Conservation (phyloP, 2,888 invertebrate species). For the Tipula helvola region DNA sequence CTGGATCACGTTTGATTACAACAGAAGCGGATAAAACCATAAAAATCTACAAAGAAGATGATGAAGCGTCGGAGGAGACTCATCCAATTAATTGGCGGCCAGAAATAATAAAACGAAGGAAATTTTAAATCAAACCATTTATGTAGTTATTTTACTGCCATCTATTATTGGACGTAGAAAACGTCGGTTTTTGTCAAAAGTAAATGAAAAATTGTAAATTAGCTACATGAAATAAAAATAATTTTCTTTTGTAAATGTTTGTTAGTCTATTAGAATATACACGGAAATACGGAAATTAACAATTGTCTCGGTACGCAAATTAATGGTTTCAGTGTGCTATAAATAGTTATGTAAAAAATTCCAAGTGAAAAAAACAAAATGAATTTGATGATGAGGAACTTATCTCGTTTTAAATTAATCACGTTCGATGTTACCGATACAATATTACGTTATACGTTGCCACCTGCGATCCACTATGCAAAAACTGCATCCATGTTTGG, state of each 20-base stretch:
- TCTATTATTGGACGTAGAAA: neutral
- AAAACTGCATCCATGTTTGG: slow-evolving; percentile 55
- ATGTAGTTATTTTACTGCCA: neutral
- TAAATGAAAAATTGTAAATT: neutral
- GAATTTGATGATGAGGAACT: slow-evolving; percentile 20
- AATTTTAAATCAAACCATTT: slow-evolving; percentile 51
- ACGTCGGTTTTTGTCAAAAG: neutral
- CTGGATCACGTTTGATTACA: slow-evolving; percentile 88
- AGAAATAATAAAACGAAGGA: slow-evolving; percentile 83
- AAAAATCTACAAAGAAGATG: slow-evolving; percentile 97
- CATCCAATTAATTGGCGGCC: slow-evolving; percentile 98
- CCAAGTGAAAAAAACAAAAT: neutral
- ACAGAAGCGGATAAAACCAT: slow-evolving; percentile 99
- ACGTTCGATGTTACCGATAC: slow-evolving; percentile 89
- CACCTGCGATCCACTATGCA: slow-evolving; percentile 59
- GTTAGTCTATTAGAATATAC: neutral
- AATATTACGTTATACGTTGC: slow-evolving; percentile 51
- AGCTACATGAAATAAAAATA: neutral
- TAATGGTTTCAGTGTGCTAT: neutral
- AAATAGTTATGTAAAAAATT: neutral
- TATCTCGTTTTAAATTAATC: slow-evolving; percentile 39
- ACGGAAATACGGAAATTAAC: neutral
- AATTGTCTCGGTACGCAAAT: neutral
- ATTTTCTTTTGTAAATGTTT: no score
- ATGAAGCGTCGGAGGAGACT: slow-evolving; percentile 86